Conservation (phyloP, 2,113 vertebrate genomes). For the Acanthochromis polyacanthus region DNA sequence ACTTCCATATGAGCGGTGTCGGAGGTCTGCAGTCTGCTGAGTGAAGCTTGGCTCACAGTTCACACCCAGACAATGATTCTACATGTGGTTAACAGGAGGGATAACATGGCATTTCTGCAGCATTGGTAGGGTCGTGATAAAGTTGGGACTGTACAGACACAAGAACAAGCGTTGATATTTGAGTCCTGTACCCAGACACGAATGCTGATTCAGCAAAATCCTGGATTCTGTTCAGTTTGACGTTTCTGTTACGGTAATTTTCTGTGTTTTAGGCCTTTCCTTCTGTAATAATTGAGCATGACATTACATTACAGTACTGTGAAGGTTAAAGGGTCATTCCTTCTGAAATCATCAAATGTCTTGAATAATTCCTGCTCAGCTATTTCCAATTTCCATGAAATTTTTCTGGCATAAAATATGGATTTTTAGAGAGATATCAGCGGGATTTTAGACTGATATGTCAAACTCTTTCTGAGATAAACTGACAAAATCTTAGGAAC, state of each 20-base stretch:
- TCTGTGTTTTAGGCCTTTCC: background rate
- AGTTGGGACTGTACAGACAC: constrained; percentile 23
- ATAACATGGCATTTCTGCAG: constrained; percentile 39
- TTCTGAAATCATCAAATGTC: no score
- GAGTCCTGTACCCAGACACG: no score
- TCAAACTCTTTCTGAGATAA: no score
- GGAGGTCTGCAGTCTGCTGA: constrained; percentile 34
- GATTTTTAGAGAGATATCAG: no score
- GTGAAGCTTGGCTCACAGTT: constrained; percentile 65
- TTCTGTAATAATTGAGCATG: background rate
- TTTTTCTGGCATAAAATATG: no score
- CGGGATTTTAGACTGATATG: no score
- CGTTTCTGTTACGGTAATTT: background rate
- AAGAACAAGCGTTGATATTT: background rate
- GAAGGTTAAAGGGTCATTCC: no score
- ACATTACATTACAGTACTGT: no score
- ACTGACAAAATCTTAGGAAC: no score
- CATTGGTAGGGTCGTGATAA: constrained; percentile 33
- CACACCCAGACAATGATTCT: constrained; percentile 56
- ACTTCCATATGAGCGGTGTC: constrained; percentile 14
- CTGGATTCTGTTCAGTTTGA: background rate
- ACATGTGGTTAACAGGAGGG: constrained; percentile 44
- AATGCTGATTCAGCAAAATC: background rate
- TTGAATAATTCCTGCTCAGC: no score
- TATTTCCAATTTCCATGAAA: no score